Percentiles rank a stretch among this genome's conserved stretches.
Evolutionary conservation across 2,888 invertebrate genomes (phyloP).

Genomic region (Phalera bucephala): DNA sequence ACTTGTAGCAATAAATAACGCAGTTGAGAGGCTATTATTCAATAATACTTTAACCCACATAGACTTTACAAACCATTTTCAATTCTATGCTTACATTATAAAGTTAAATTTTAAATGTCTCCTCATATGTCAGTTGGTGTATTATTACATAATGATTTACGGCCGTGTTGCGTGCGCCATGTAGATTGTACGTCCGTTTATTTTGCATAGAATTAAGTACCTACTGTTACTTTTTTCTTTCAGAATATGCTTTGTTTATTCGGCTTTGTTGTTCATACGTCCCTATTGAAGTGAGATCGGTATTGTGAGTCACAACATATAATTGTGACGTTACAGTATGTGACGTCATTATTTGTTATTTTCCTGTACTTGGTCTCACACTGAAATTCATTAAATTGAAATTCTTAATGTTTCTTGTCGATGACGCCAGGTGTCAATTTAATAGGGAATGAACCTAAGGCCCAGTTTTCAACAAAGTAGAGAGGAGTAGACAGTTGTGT

Average conservation of each 20-base stretch:
- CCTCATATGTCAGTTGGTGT: not conserved
- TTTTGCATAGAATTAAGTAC: slow-evolving; percentile 48
- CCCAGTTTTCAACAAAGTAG: too few relatives aligned
- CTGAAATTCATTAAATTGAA: too few relatives aligned
- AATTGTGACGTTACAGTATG: too few relatives aligned
- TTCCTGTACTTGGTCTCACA: too few relatives aligned
- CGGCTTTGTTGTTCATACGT: not conserved
- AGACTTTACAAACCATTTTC: not conserved
- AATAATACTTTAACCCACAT: not conserved
- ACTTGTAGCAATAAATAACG: slow-evolving; percentile 52
- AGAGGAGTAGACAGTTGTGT: too few relatives aligned
- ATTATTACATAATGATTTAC: not conserved
- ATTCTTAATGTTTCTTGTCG: too few relatives aligned
- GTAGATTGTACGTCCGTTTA: slow-evolving; percentile 48
- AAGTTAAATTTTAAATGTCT: not conserved
- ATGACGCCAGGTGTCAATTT: too few relatives aligned
- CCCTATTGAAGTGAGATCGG: too few relatives aligned
- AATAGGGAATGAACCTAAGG: too few relatives aligned
- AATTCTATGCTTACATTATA: not conserved
- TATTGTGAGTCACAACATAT: too few relatives aligned
- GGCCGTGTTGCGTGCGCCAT: slow-evolving; percentile 36
- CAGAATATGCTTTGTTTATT: not conserved
- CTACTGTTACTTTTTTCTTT: slow-evolving; percentile 13
- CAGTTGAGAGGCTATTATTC: slow-evolving; percentile 33
- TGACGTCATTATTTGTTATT: too few relatives aligned